Percentiles rank a stretch among this genome's conserved stretches.
phyloP scores from a whole-genome alignment of 1,140 invertebrate genomes.

The Sycophaga agraensis region DNA sequence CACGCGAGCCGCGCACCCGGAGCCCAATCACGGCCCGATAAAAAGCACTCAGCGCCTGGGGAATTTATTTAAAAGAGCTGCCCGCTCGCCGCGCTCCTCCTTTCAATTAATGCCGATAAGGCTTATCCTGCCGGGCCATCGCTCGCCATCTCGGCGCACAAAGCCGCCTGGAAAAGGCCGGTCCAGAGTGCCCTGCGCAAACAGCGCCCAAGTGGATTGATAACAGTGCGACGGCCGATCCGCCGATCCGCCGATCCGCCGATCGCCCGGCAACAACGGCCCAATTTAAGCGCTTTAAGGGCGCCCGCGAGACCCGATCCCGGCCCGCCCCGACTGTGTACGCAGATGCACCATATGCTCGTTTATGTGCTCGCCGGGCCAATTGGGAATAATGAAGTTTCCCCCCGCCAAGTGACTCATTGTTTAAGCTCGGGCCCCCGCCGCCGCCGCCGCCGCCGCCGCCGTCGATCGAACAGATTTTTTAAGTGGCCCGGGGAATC shows the following conservation, averaged over 20 bases:
- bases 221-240: slow-evolving; percentile 8
- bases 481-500: slow-evolving; percentile 18
- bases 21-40: too few species aligned
- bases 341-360: slow-evolving; percentile 28
- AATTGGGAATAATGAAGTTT: slow-evolving; percentile 31
- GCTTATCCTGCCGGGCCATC: too few species aligned
- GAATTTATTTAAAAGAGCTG: too few species aligned
- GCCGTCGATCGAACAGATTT: slow-evolving; percentile 22
- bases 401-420: background rate
- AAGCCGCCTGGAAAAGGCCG: too few species aligned
- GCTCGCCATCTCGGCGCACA: too few species aligned
- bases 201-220: slow-evolving; percentile 19
- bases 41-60: too few species aligned
- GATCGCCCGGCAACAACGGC: slow-evolving; percentile 8
- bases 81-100: too few species aligned
- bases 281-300: slow-evolving; percentile 26
- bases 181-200: background rate
- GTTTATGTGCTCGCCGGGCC: slow-evolving; percentile 15
- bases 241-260: too few species aligned
- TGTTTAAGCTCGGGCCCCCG: background rate
- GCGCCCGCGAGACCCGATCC: slow-evolving; percentile 2
- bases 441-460: background rate
- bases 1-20: too few species aligned
- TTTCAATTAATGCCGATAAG: too few species aligned
- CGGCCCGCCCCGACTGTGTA: background rate